phyloP scores from a whole-genome alignment of 2,113 vertebrate species.

The Cyprichromis sp. region DNA sequence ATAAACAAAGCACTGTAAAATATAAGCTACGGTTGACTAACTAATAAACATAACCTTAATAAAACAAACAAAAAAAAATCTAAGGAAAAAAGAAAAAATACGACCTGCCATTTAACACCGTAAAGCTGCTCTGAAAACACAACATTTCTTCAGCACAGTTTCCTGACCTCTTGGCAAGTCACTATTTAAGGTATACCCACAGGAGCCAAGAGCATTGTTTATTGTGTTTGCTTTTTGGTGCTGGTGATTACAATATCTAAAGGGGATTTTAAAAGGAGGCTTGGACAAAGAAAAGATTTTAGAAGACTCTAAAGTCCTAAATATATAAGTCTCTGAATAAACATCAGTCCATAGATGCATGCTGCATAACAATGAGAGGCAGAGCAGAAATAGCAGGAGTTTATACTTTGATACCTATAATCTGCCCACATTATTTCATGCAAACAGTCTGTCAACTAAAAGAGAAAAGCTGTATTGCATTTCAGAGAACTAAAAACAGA shows the following conservation, averaged over 20 bases:
- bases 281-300: not conserved
- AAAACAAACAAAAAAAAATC: not conserved
- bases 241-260: not conserved
- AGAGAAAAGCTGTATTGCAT: not conserved
- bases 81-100: not conserved
- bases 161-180: not conserved
- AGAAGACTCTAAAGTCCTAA: not conserved
- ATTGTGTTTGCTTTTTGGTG: not conserved
- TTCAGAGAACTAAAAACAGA: not conserved
- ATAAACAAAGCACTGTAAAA: not conserved
- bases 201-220: not conserved
- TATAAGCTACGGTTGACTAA: not conserved
- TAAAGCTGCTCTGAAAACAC: not conserved
- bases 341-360: not conserved
- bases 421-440: not conserved
- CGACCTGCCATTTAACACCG: not conserved
- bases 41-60: not conserved
- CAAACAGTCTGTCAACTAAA: not conserved
- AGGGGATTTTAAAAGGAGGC: not conserved
- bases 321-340: not conserved
- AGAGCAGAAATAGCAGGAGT: not conserved
- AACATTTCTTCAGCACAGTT: not conserved
- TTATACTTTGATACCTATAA: not conserved
- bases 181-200: not conserved
- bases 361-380: not conserved